Percentiles rank a stretch among this genome's conserved stretches.
These are phyloP conservation scores for Parazoanthus swiftii DNA, from an alignment of 92 coral and sea anemone species.

Conservation along the genomic window DNA sequence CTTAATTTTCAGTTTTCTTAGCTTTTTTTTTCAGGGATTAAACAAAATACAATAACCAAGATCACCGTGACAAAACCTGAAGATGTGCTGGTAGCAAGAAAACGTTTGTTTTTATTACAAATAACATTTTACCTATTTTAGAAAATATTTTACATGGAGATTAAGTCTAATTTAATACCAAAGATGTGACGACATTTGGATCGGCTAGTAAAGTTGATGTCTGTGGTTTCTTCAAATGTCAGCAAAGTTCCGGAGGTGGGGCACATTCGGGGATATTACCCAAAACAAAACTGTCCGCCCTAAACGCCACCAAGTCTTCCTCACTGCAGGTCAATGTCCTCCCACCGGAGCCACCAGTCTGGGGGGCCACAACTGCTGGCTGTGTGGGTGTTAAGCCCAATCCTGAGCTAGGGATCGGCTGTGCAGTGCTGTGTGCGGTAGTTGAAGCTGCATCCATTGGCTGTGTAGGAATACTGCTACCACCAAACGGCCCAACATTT, in stretches of 20 bases:
- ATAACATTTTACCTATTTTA: too few species aligned
- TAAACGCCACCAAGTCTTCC: conserved; percentile 85
- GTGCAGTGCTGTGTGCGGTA: conserved; percentile 5
- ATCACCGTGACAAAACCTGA: too few species aligned
- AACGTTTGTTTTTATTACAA: too few species aligned
- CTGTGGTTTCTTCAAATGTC: not conserved
- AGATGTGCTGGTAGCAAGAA: too few species aligned
- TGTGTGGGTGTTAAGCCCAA: conserved; percentile 12
- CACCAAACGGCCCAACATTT: conserved; percentile 25
- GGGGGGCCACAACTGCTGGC: not conserved
- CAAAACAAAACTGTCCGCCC: conserved; percentile 81
- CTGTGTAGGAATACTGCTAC: conserved; percentile 25
- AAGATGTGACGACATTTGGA: not conserved
- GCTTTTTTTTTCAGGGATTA: too few species aligned
- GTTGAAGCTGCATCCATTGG: conserved; percentile 7
- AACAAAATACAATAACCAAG: too few species aligned
- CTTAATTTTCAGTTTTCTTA: too few species aligned
- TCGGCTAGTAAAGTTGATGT: not conserved
- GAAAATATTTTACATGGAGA: too few species aligned
- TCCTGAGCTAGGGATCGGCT: not conserved
- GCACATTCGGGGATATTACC: conserved; percentile 95
- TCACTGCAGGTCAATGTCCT: conserved; percentile 59
- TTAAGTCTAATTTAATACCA: not conserved
- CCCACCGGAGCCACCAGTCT: conserved; percentile 33
- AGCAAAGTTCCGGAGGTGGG: conserved; percentile 86